A percentile compares a stretch with the other conserved stretches of the same genome.
phyloP scores from a whole-genome alignment of 2,888 invertebrate species.

The Diarsia dahlii region DNA sequence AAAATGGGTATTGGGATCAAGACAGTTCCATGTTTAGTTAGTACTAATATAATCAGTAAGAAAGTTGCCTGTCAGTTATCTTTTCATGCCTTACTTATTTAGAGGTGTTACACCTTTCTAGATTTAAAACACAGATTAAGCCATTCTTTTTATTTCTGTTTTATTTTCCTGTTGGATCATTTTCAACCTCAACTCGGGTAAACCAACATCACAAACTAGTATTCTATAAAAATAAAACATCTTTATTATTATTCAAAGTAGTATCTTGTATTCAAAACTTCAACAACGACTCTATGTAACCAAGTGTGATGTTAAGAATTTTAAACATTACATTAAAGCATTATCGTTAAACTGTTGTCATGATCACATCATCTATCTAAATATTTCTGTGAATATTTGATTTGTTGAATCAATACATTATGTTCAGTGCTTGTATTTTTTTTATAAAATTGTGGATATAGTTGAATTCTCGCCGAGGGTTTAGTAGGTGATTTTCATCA shows the following conservation, averaged over 20 bases:
- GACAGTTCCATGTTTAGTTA: background rate
- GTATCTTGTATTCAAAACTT: slow-evolving; percentile 32
- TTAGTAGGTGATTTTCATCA: background rate
- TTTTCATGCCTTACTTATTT: background rate
- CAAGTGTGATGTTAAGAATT: slow-evolving; percentile 44
- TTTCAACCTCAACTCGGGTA: background rate
- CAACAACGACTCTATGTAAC: slow-evolving; percentile 29
- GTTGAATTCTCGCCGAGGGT: background rate
- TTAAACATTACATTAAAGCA: slow-evolving; percentile 34
- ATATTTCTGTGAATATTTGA: slow-evolving; percentile 9
- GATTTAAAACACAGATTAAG: background rate
- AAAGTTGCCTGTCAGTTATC: background rate
- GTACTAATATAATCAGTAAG: background rate
- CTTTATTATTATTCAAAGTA: slow-evolving; percentile 33
- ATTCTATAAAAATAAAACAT: slow-evolving; percentile 8
- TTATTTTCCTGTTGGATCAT: background rate
- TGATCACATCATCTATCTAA: slow-evolving; percentile 3
- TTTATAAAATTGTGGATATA: background rate
- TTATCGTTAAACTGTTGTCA: slow-evolving; percentile 32
- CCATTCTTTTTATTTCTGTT: background rate
- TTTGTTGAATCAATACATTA: slow-evolving; percentile 25
- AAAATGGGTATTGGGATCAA: background rate
- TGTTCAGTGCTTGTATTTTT: background rate
- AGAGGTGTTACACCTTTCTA: background rate
- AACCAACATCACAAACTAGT: background rate